These are phyloP conservation scores for Hippolais icterina DNA, from an alignment of 2,113 vertebrate species.

Conservation along the genomic window DNA sequence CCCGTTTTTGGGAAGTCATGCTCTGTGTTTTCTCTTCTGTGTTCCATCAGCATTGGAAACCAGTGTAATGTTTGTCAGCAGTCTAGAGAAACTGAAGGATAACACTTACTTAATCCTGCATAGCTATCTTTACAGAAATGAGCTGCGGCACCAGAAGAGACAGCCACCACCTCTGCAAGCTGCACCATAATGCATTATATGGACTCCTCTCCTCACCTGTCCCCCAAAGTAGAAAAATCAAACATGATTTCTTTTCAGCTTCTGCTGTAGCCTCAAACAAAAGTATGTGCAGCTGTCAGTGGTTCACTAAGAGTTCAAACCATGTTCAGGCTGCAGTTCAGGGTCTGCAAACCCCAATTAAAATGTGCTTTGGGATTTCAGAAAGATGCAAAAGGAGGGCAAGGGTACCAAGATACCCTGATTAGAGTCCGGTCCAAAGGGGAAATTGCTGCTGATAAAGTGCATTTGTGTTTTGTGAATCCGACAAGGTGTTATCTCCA, in stretches of 20 bases:
- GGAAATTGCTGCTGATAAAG: not conserved
- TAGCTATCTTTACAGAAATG: not conserved
- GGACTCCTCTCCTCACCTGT: not conserved
- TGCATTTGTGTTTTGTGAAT: not conserved
- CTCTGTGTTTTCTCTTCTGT: not conserved
- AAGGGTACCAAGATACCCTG: not conserved
- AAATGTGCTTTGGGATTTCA: not conserved
- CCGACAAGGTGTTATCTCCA: not conserved
- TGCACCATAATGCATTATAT: not conserved
- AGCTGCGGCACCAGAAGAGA: not conserved
- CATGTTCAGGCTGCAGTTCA: not conserved
- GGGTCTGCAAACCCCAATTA: not conserved
- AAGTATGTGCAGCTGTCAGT: slow-evolving; percentile 24
- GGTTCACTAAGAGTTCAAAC: slow-evolving; percentile 17
- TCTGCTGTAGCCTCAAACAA: not conserved
- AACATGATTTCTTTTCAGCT: slow-evolving; percentile 40
- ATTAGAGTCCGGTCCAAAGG: not conserved
- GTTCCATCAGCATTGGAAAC: not conserved
- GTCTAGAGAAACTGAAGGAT: not conserved
- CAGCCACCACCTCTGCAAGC: not conserved
- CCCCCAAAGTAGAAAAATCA: slow-evolving; percentile 44
- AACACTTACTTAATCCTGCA: slow-evolving; percentile 36
- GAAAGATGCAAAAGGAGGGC: not conserved
- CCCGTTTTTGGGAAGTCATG: not conserved
- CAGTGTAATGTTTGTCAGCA: slow-evolving; percentile 8